Conservation (phyloP, 1,140 invertebrate species). For the Heliconius melpomene region DNA sequence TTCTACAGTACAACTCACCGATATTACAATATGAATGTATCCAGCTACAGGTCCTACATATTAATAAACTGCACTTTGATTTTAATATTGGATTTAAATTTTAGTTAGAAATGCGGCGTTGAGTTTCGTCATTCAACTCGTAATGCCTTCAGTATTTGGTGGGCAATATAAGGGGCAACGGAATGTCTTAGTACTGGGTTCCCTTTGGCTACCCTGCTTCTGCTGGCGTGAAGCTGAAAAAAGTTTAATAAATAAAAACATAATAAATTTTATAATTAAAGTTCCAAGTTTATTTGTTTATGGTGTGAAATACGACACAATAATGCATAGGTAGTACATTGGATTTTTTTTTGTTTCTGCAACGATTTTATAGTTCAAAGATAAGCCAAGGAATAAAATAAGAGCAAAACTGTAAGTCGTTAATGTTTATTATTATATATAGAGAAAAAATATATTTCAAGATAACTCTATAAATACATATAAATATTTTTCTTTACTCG, state of each 20-base stretch:
- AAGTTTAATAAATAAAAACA: too few species aligned
- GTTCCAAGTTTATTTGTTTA: background rate
- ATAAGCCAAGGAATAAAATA: background rate
- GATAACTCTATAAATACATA: background rate
- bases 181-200: too few species aligned
- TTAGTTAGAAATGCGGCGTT: background rate
- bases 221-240: too few species aligned
- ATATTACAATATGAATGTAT: slow-evolving; percentile 24
- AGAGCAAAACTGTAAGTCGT: background rate
- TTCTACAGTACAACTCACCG: slow-evolving; percentile 21
- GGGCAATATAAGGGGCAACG: too few species aligned
- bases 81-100: background rate
- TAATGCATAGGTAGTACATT: background rate
- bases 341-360: background rate
- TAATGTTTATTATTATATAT: background rate
- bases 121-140: too few species aligned
- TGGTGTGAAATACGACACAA: background rate
- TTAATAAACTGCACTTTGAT: background rate
- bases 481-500: background rate
- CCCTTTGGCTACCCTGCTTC: too few species aligned
- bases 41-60: background rate
- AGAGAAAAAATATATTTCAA: background rate
- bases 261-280: background rate
- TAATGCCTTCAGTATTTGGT: too few species aligned
- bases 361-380: background rate